Percentiles rank a stretch among this genome's conserved stretches.
phyloP scores from a whole-genome alignment of 2,888 invertebrate species.

The Miltochrista miniata region DNA sequence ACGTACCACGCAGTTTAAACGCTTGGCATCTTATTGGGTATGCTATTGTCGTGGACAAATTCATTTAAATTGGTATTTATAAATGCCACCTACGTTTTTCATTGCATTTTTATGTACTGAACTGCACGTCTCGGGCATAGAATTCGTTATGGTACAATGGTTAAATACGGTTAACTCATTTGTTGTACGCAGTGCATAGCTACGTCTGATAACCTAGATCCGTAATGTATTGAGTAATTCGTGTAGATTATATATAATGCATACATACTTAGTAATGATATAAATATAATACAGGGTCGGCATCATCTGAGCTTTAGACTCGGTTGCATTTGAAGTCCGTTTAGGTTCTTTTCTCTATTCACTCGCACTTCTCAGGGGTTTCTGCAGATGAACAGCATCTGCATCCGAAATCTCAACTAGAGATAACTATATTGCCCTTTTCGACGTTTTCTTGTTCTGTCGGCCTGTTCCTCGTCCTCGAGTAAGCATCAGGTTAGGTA shows the following conservation, averaged over 20 bases:
- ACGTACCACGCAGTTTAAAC: slow-evolving; percentile 13
- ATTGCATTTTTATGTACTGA: neutral
- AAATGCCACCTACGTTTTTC: slow-evolving; percentile 12
- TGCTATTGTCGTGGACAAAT: slow-evolving; percentile 20
- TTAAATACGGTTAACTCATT: neutral
- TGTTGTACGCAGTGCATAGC: slow-evolving; percentile 4
- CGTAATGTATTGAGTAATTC: slow-evolving; percentile 17
- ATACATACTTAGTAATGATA: slow-evolving; percentile 1
- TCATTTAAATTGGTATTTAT: slow-evolving; percentile 19
- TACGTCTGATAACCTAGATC: slow-evolving; percentile 40
- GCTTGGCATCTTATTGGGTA: slow-evolving; percentile 25
- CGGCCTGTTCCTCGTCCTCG: too few species aligned
- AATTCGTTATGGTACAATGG: slow-evolving; percentile 7
- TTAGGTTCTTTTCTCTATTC: too few species aligned
- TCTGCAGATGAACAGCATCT: too few species aligned
- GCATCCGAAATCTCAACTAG: too few species aligned
- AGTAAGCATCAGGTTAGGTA: too few species aligned
- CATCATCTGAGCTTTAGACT: too few species aligned
- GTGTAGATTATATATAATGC: slow-evolving; percentile 10
- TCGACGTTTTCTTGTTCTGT: too few species aligned
- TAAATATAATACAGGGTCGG: too few species aligned
- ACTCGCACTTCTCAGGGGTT: too few species aligned
- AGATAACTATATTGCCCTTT: too few species aligned
- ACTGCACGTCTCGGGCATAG: neutral
- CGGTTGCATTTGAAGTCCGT: too few species aligned